Percentiles rank a stretch among this genome's conserved stretches.
These are phyloP conservation scores for Erethizon dorsatum DNA, from an alignment of 2,797 vertebrate species.

Conservation along the genomic window DNA sequence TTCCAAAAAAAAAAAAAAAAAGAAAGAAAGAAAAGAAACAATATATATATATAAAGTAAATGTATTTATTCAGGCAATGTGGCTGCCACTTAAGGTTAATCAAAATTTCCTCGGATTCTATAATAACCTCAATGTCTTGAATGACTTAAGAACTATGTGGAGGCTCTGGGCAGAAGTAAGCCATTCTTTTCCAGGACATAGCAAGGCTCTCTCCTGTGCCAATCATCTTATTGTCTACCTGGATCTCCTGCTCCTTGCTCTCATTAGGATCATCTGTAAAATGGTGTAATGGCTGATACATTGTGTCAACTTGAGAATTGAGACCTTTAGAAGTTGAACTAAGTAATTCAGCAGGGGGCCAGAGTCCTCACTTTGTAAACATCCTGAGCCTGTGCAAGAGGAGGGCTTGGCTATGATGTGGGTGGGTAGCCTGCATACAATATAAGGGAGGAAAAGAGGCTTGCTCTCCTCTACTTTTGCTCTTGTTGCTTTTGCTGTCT, in stretches of 20 bases:
- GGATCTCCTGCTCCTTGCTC: background rate
- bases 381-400: too few species aligned
- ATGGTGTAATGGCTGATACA: background rate
- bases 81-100: background rate
- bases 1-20: too few species aligned
- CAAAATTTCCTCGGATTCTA: slow-evolving; percentile 13
- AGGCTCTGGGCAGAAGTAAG: background rate
- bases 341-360: too few species aligned
- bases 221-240: background rate
- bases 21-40: too few species aligned
- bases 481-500: too few species aligned
- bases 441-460: too few species aligned
- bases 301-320: too few species aligned
- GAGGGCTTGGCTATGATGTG: too few species aligned
- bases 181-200: background rate
- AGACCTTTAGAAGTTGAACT: too few species aligned
- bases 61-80: background rate
- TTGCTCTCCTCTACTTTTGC: too few species aligned
- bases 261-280: background rate
- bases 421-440: too few species aligned
- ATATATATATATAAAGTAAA: background rate
- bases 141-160: background rate
- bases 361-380: too few species aligned
- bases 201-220: background rate
- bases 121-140: background rate